Evolutionary conservation across 2,888 invertebrate species (phyloP), one percentile per base, ranked within the genome.

Genomic region (Callyntrura guangdongensis): DNA sequence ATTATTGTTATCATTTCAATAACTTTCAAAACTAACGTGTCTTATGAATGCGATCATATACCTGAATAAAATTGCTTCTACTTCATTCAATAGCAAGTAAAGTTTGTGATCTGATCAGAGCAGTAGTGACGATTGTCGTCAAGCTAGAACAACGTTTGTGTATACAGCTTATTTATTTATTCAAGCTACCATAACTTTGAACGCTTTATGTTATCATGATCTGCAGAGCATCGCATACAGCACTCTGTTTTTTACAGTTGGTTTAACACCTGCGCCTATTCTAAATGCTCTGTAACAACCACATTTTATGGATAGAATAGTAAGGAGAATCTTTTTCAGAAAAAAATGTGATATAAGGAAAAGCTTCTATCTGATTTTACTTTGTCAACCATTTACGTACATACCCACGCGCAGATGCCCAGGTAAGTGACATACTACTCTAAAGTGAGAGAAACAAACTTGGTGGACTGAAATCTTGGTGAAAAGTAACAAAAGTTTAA

Each of bases 401-500:
- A 20, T 49, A 69, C 36, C 36, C 14, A 69, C 69, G 45, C 17
- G 14, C n/a, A n/a, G 53, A 12, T 53, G 53, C n/a, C 14, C n/a
- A 45, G 69, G 17, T 69, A 69, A n/a, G n/a, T 69, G 67, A 69
- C 36, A 14, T 36, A 72, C n/a, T 17, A 72, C 6, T n/a, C 69
- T 17, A 25, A 20, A 47, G 47, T 27, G 9, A 67, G 9, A 47
- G 22, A 69, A 69, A 47, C 14, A 45, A 72, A 45, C 4, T 45
- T 45, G n/a, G 69, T 36, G 36, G n/a, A n/a, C n/a, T n/a, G n/a
- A n/a, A n/a, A 45, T 72, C 9, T 17, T 72, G 45, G 17, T 72
- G 69, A 72, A 72, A 72, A 47, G 72, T 74, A 47, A 72, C 69
- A 74, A 74, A 74, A 49, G 47, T 20, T n/a, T 53, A 77, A 77